phyloP scores from a whole-genome alignment of 2,888 invertebrate genomes.

The Dicyrtomina minuta region DNA sequence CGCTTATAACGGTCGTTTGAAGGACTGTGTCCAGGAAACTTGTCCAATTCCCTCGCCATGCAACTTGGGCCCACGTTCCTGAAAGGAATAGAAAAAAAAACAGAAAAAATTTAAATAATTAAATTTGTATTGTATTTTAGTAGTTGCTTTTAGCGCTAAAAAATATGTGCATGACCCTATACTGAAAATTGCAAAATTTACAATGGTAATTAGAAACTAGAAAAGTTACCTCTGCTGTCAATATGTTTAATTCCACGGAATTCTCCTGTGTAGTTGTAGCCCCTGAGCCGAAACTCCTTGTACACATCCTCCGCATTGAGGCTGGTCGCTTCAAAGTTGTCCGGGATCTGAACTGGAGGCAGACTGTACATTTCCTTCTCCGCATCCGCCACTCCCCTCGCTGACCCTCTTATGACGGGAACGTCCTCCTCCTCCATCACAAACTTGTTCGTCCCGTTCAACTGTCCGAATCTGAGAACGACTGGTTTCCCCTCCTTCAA shows the following conservation, averaged over 20 bases:
- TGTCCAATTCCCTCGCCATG: constrained; percentile 90
- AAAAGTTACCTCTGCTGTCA: constrained; percentile 70
- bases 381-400: constrained; percentile 55
- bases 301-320: constrained; percentile 67
- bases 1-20: constrained; percentile 60
- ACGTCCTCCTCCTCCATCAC: constrained; percentile 84
- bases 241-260: constrained; percentile 79
- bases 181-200: too few relatives aligned
- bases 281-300: constrained; percentile 80
- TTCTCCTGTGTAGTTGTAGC: constrained; percentile 78
- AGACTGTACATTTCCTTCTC: constrained; percentile 9
- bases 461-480: constrained; percentile 67
- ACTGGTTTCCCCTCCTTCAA: constrained; percentile 77
- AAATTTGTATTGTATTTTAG: too few relatives aligned
- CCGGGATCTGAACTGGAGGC: neutral
- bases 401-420: constrained; percentile 76
- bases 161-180: too few relatives aligned
- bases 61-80: constrained; percentile 56
- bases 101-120: too few relatives aligned
- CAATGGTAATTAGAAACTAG: too few relatives aligned
- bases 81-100: neutral
- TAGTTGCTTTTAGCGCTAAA: too few relatives aligned
- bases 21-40: constrained; percentile 94
- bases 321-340: neutral
- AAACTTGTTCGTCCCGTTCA: constrained; percentile 72